Percentiles rank a stretch among this genome's conserved stretches.
Conservation (phyloP, 2,113 vertebrate species). For the Chitala chitala region DNA sequence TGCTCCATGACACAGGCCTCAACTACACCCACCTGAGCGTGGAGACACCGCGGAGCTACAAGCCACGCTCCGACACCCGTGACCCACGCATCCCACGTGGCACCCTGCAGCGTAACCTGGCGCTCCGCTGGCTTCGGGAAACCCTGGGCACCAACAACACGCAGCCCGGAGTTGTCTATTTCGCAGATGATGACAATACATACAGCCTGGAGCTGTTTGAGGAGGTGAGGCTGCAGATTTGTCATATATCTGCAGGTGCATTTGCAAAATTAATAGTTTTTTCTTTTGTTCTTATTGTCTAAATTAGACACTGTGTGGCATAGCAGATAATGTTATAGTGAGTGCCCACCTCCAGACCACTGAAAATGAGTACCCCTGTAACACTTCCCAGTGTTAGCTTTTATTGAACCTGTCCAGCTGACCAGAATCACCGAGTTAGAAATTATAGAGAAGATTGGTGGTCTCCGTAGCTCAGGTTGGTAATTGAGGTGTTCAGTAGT, state of each 20-base stretch:
- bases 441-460: too few relatives aligned
- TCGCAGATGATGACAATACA: slow-evolving; percentile 93
- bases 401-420: too few relatives aligned
- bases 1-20: slow-evolving; percentile 74
- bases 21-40: slow-evolving; percentile 85
- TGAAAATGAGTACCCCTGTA: too few relatives aligned
- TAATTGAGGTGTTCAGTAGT: too few relatives aligned
- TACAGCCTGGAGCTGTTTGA: slow-evolving; percentile 93
- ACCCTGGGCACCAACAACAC: slow-evolving; percentile 54
- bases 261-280: too few relatives aligned
- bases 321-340: too few relatives aligned
- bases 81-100: slow-evolving; percentile 69
- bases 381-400: too few relatives aligned
- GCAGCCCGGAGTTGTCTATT: slow-evolving; percentile 80
- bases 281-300: background rate
- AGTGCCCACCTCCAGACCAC: too few relatives aligned
- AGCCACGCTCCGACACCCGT: slow-evolving; percentile 53
- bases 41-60: slow-evolving; percentile 73
- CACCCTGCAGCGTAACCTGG: slow-evolving; percentile 84
- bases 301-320: background rate
- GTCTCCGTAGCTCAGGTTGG: too few relatives aligned
- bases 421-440: too few relatives aligned
- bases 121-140: slow-evolving; percentile 80
- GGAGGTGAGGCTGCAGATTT: slow-evolving; percentile 65
- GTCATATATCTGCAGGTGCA: too few relatives aligned